A percentile compares a stretch with the other conserved stretches of the same genome.
phyloP scores from a whole-genome alignment of 1,140 invertebrate species.

The Dendroctonus ponderosae region DNA sequence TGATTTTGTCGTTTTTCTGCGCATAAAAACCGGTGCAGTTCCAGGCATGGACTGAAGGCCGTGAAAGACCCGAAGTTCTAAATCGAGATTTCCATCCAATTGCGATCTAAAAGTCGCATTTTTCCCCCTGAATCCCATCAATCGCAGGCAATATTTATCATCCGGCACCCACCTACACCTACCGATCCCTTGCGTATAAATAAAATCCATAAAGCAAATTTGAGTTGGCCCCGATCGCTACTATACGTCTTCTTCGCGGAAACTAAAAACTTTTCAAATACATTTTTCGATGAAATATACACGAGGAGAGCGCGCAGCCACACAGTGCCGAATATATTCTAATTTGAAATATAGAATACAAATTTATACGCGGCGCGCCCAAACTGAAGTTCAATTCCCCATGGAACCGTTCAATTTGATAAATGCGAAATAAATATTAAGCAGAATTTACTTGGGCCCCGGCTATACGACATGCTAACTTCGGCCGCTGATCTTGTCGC shows the following conservation, averaged over 20 bases:
- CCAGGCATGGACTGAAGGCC: no score
- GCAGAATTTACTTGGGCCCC: constrained; percentile 40
- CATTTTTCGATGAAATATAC: constrained; percentile 51
- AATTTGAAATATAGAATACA: constrained; percentile 53
- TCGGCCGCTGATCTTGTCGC: no score
- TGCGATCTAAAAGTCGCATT: no score
- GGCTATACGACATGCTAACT: no score
- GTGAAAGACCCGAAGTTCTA: no score
- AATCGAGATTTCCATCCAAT: no score
- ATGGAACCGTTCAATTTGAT: constrained; percentile 50
- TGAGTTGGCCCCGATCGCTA: background rate
- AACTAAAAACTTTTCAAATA: constrained; percentile 43
- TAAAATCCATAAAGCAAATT: constrained; percentile 15
- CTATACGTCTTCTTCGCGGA: constrained; percentile 41
- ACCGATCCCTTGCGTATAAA: constrained; percentile 1
- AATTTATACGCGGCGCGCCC: constrained; percentile 48
- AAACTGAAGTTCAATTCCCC: constrained; percentile 47
- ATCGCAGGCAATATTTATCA: no score
- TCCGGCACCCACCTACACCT: no score
- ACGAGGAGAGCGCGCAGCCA: constrained; percentile 35
- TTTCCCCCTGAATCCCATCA: no score
- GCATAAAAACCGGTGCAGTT: no score
- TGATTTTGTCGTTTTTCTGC: background rate
- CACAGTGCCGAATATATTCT: constrained; percentile 47
- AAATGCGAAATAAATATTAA: constrained; percentile 51